Evolutionary conservation across 2,888 invertebrate genomes (phyloP), one percentile per base, ranked within the genome.

Genomic region (Calliphora vomitoria): DNA sequence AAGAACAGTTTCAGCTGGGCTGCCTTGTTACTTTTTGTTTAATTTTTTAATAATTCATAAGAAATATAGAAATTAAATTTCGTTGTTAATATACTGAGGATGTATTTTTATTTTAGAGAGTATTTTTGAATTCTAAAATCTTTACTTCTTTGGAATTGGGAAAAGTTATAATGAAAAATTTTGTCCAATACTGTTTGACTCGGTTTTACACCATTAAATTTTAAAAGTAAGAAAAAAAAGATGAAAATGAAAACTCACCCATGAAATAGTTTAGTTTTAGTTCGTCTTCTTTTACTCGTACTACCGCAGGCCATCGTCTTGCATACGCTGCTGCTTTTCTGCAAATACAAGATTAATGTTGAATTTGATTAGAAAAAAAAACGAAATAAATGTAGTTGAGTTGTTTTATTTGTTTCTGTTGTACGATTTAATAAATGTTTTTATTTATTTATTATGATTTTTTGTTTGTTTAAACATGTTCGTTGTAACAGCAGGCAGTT

Each of bases 311-410:
- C 55, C 82, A 66, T 50, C 44, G 13, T 13, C 31, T 64, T 25
- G 3, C 47, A 55, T 38, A 31, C 69, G 20, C 18, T 4, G 20
- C 20, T 81, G n/a, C 53, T 81, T 76, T 86, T 18, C 76, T 84
- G 81, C 75, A 84, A 84, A 83, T 83, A 87, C 76, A 81, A 84
- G 83, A 84, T 87, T 78, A 81, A 84, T 87, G 83, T 87, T 84
- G 41, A 66, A 71, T 84, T 84, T 84, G 87, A 87, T 87, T 87
- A 87, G 81, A 76, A 64, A 72, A 80, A 82, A 82, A 44, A 69
- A 47, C 3, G 4, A 35, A 15, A 38, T 13, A 74, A 82, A 66
- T 66, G 62, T 35, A 62, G 71, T 76, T 20, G 55, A 66, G 71
- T 66, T 72, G 79, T 8, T 25, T 84, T 74, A 31, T 55, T 76